Evolutionary conservation across 2,113 vertebrate species (phyloP), one percentile per base, ranked within the genome.

Genomic region (Gracilinanus agilis): DNA sequence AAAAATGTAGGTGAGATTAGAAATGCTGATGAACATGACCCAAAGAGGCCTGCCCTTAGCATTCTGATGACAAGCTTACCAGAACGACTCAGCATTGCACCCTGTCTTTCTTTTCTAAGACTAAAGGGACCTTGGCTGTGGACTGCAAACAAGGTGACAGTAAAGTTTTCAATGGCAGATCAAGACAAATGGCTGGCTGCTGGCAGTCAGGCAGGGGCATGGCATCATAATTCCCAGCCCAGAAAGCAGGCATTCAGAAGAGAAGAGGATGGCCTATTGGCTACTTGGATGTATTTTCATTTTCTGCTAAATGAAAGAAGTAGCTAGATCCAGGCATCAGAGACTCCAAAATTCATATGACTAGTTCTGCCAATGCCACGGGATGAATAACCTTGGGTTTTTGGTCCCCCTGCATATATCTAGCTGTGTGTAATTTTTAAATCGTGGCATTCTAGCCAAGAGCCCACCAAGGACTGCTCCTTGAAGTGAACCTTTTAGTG

Each of bases 131-230:
- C 93, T 91, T 93, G 25, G 11, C 19, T 54, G 75, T 58, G 3
- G 91, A 55, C 49, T 93, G 96, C 93, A 89, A 91, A 12, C 49
- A 94, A 10, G 29, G 49, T 49, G 92, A 29, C 44, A 24, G 25
- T 91, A 90, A 12, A 93, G 24, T 89, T 97, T 44, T 19, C 91
- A 88, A 54, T 92, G 97, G 90, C 93, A 95, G 93, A 96, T 96
- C 89, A 54, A 91, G 54, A 93, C 90, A 93, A 92, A 96, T 88
- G 53, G 53, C 88, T 95, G 90, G 94, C n/a, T 94, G 1, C 96
- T 97, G 95, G 96, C 0, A 1, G 90, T 94, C 93, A 90, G 53
- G 94, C 95, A 97, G 95, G 95, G 95, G 89, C 89, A 98, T 98
- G 98, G 98, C 96, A 97, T 55, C 91, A 91, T 1, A 3, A 97